These are phyloP conservation scores for Acrocephalus arundinaceus DNA, from an alignment of 2,113 vertebrate genomes.

Conservation along the genomic window DNA sequence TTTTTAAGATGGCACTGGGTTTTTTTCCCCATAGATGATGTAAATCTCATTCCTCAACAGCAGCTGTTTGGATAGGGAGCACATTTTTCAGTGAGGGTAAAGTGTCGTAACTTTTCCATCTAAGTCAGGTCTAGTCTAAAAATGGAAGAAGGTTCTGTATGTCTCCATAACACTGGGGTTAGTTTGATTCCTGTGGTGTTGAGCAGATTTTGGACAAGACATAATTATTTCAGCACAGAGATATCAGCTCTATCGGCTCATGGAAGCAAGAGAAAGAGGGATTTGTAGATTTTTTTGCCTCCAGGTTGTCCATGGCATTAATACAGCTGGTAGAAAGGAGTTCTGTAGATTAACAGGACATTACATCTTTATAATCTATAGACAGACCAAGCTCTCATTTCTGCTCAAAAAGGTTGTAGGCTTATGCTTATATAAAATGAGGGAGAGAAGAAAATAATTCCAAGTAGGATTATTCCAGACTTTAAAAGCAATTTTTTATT, in stretches of 20 bases:
- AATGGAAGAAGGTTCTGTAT: not conserved
- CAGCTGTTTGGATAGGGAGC: not conserved
- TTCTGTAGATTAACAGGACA: not conserved
- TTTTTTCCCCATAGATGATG: not conserved
- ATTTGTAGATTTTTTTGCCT: not conserved
- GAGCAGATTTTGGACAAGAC: not conserved
- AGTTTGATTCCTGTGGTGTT: not conserved
- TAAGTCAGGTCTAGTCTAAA: not conserved
- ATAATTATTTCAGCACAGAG: not conserved
- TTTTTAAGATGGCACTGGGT: accelerated
- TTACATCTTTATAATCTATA: not conserved
- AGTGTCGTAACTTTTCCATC: not conserved
- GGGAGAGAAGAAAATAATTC: slow-evolving; percentile 2
- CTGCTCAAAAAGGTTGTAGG: not conserved
- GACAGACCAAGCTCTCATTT: not conserved
- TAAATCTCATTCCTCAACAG: not conserved
- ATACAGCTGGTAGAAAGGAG: not conserved
- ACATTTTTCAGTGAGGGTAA: not conserved
- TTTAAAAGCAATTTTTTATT: slow-evolving; percentile 34
- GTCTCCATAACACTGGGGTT: not conserved
- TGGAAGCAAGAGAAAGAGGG: not conserved
- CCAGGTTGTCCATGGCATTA: not conserved
- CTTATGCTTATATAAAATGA: not conserved
- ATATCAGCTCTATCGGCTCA: not conserved
- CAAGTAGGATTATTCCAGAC: slow-evolving; percentile 12